Evolutionary conservation across 2,888 invertebrate genomes (phyloP).

Genomic region (Yponomeuta evonymella): DNA sequence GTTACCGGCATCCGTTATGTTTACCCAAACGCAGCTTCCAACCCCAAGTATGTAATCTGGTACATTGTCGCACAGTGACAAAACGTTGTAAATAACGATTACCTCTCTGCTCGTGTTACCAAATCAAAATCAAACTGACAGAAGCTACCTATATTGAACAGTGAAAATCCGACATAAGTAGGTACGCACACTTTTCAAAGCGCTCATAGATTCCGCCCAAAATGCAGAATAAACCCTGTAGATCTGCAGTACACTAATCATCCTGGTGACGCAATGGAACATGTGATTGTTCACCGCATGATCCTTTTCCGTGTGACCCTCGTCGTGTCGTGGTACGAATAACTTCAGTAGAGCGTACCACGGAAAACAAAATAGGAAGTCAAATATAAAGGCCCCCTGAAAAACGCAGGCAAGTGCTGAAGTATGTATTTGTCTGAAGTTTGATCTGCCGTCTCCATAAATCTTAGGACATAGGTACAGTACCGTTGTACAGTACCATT

Average conservation of each 20-base stretch:
- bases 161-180: slow-evolving; percentile 8
- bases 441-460: too few relatives aligned
- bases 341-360: slow-evolving; percentile 58
- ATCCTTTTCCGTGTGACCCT: slow-evolving; percentile 45
- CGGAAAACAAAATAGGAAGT: slow-evolving; percentile 65
- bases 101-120: too few relatives aligned
- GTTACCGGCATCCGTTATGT: too few relatives aligned
- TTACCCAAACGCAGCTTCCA: too few relatives aligned
- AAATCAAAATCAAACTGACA: background rate
- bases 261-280: slow-evolving; percentile 53
- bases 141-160: background rate
- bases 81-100: too few relatives aligned
- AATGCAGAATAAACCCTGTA: slow-evolving; percentile 61
- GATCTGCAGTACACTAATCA: slow-evolving; percentile 63
- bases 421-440: too few relatives aligned
- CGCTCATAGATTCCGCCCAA: slow-evolving; percentile 60
- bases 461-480: too few relatives aligned
- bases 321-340: slow-evolving; percentile 51
- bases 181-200: slow-evolving; percentile 53
- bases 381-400: slow-evolving; percentile 59
- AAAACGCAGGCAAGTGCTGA: slow-evolving; percentile 22
- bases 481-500: too few relatives aligned
- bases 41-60: too few relatives aligned
- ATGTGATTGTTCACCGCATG: slow-evolving; percentile 45
- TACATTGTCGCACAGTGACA: too few relatives aligned